Percentiles rank a stretch among this genome's conserved stretches.
Conservation (phyloP, 2,888 invertebrate genomes). For the Ptycholaimellus sp. region DNA sequence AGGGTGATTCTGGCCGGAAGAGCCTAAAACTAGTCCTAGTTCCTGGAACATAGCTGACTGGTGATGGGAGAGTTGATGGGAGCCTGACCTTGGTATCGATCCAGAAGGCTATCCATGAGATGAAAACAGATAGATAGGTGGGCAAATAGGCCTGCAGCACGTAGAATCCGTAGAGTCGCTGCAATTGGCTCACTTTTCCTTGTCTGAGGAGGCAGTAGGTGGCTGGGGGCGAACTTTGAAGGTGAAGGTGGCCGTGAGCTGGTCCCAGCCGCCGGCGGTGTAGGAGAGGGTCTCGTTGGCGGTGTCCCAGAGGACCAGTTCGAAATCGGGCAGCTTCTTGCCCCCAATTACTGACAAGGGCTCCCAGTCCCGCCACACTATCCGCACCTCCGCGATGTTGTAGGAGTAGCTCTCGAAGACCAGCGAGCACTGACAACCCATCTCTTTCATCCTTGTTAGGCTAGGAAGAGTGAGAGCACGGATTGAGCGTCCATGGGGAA, state of each 20-base stretch:
- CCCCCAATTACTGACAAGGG: constrained; percentile 20
- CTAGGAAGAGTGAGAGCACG: too few relatives aligned
- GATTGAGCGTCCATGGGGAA: constrained; percentile 25
- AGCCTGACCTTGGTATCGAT: constrained; percentile 24
- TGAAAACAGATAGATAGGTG: constrained; percentile 23
- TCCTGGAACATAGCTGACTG: too few relatives aligned
- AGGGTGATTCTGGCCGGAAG: constrained; percentile 23
- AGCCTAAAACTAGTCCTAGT: too few relatives aligned
- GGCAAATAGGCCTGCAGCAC: constrained; percentile 25
- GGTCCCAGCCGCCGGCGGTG: constrained; percentile 25
- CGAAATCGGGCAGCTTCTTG: constrained; percentile 22
- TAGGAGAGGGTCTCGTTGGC: constrained; percentile 17
- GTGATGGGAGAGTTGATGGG: too few relatives aligned
- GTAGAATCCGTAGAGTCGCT: constrained; percentile 24
- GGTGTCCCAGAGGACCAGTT: constrained; percentile 16
- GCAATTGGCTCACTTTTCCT: too few relatives aligned
- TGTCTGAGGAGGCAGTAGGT: too few relatives aligned
- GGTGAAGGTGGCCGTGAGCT: constrained; percentile 20
- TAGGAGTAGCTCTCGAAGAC: constrained; percentile 18
- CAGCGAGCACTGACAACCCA: constrained; percentile 1
- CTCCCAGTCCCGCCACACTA: constrained; percentile 23
- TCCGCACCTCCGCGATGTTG: constrained; percentile 24
- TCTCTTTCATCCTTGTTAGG: too few relatives aligned
- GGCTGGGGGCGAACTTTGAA: constrained; percentile 9
- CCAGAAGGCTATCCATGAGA: constrained; percentile 26